These are phyloP conservation scores for Panagrolaimus sp. DNA, from an alignment of 1,140 invertebrate species.

Conservation along the genomic window DNA sequence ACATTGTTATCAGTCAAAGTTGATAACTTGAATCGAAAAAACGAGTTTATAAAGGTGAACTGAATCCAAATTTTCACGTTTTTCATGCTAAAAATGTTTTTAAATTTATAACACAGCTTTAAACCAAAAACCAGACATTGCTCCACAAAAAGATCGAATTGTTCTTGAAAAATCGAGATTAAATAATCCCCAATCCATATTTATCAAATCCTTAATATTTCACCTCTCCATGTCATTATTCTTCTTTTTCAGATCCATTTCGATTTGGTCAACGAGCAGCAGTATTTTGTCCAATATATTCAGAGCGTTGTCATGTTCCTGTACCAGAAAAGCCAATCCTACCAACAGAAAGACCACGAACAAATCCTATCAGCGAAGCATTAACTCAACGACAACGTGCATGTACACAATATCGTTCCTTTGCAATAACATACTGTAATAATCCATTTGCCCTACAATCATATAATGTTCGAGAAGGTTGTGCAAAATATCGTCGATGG, in stretches of 20 bases:
- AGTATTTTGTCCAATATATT: constrained; percentile 50
- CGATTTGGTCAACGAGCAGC: constrained; percentile 42
- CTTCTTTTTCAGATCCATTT: constrained; percentile 23
- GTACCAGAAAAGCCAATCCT: constrained; percentile 34
- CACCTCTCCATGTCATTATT: no score
- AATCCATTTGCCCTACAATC: constrained; percentile 33
- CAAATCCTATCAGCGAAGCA: constrained; percentile 10
- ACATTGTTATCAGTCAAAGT: no score
- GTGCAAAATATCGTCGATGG: constrained; percentile 40
- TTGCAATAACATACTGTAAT: constrained; percentile 38
- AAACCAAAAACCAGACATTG: no score
- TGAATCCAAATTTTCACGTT: no score
- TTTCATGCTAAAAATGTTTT: no score
- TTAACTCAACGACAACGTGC: not conserved
- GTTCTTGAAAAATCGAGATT: no score
- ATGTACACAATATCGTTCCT: constrained; percentile 30
- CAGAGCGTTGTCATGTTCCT: constrained; percentile 45
- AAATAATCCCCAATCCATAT: no score
- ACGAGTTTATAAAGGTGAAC: no score
- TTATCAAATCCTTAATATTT: no score
- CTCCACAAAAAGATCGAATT: no score
- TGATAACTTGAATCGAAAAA: no score
- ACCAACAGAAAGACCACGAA: constrained; percentile 26
- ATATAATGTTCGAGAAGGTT: constrained; percentile 31
- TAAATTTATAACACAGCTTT: no score